Evolutionary conservation across 1,140 invertebrate species (phyloP).

Genomic region (Brachionus sp.): DNA sequence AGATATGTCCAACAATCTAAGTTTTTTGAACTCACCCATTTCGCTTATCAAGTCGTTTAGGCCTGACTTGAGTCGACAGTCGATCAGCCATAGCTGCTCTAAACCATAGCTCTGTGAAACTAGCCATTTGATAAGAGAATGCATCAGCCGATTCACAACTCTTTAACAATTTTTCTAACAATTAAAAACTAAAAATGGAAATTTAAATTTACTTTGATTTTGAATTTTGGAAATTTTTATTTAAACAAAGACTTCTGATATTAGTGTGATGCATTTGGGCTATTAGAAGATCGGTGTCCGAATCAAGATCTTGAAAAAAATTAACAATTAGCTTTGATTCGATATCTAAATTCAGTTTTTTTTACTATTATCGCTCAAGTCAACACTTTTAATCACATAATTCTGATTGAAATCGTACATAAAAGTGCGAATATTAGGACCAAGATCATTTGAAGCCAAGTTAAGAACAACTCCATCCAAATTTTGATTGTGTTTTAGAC

Average conservation of each 20-base stretch:
- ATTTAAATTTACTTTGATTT: slow-evolving; percentile 28
- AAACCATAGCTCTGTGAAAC: background rate
- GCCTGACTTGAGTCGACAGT: background rate
- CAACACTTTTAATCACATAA: background rate
- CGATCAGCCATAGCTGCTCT: slow-evolving; percentile 25
- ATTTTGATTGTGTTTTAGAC: slow-evolving; percentile 8
- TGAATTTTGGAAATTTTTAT: slow-evolving; percentile 18
- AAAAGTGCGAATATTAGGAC: background rate
- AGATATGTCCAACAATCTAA: slow-evolving; percentile 25
- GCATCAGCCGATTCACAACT: background rate
- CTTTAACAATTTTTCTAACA: background rate
- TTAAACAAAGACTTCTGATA: background rate
- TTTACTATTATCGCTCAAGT: slow-evolving; percentile 45
- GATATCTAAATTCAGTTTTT: background rate
- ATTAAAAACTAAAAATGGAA: background rate
- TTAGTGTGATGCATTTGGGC: background rate
- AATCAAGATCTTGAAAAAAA: slow-evolving; percentile 10
- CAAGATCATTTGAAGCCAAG: slow-evolving; percentile 27
- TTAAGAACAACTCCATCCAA: slow-evolving; percentile 7
- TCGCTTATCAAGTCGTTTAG: slow-evolving; percentile 44
- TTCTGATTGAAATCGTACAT: slow-evolving; percentile 15
- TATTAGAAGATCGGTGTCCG: background rate
- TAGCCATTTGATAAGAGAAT: slow-evolving; percentile 38
- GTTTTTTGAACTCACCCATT: slow-evolving; percentile 24
- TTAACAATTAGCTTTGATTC: background rate